Evolutionary conservation across 2,113 vertebrate species (phyloP), one percentile per base, ranked within the genome.

Genomic region (Pagrus major): DNA sequence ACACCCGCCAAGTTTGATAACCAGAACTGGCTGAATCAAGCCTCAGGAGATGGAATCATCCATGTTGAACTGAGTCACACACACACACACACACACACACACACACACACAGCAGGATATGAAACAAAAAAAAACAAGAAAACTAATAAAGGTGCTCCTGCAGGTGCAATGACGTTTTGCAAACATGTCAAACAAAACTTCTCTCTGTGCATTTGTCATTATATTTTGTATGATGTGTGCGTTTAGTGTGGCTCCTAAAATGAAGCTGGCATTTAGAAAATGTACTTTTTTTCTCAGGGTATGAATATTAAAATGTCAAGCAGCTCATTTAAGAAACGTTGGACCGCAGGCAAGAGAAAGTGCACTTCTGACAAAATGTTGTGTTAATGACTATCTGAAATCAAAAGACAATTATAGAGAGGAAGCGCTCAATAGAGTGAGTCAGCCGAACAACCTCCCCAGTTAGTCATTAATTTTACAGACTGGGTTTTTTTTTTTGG

Each of bases 371-470:
- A 23, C 31, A 21, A 59, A 39, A 47, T 20, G n/a, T 16, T 15
- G 64, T 10, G 58, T 52, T n/a, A 6, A 20, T 51, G 42, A 77
- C 69, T 51, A 77, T 31, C 23, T 60, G 44, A 61, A 78, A 60
- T 69, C 46, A 61, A 54, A 61, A 33, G 20, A 77, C 44, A 31
- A 33, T 54, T 55, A 21, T 6, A 44, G 1, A 69, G 46, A 42
- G 35, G 55, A 51, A 18, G 6, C 20, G 9, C 12, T 51, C 8
- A 6, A 23, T 2, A 27, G 31, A 25, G 41, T 4, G 29, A 7
- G 27, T 16, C 52, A 39, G 58, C 11, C 11, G 4, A 31, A 66
- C 33, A 20, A 37, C 25, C 20, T 49, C 33, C 71, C 1, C 44
- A 15, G 29, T 33, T 9, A n/a, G n/a, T 29, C 74, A 20, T 54